These are phyloP conservation scores for Staurois parvus DNA, from an alignment of 2,797 vertebrate species.

Conservation along the genomic window DNA sequence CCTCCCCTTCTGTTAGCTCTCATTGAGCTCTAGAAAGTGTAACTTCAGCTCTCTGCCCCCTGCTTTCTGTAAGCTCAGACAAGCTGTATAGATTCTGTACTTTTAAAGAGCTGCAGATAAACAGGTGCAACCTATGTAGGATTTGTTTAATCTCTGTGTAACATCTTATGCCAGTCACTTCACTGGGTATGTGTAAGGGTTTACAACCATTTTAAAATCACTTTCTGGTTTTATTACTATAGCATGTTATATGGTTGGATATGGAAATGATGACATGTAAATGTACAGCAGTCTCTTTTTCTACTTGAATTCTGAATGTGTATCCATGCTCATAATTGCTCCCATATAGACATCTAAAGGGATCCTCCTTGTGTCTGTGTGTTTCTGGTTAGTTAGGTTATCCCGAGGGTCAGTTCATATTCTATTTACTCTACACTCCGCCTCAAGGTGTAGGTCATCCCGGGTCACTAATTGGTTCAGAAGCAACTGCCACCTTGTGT, in stretches of 20 bases:
- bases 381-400: background rate
- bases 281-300: background rate
- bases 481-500: constrained; percentile 15
- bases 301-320: background rate
- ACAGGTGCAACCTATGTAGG: too few relatives aligned
- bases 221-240: background rate
- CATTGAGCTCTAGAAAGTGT: too few relatives aligned
- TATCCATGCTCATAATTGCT: background rate
- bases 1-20: too few relatives aligned
- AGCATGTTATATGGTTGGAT: background rate
- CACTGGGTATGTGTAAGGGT: too few relatives aligned
- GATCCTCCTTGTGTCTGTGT: background rate
- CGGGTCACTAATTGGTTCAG: background rate
- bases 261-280: background rate
- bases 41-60: too few relatives aligned
- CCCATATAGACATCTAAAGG: background rate
- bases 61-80: too few relatives aligned
- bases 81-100: too few relatives aligned
- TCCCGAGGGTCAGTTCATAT: background rate
- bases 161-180: too few relatives aligned
- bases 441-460: background rate
- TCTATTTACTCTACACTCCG: background rate
- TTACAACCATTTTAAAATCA: too few relatives aligned
- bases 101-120: too few relatives aligned
- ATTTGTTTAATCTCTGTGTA: too few relatives aligned